These are phyloP conservation scores for Sarcophaga subvicina DNA, from an alignment of 2,888 invertebrate species.

Conservation along the genomic window DNA sequence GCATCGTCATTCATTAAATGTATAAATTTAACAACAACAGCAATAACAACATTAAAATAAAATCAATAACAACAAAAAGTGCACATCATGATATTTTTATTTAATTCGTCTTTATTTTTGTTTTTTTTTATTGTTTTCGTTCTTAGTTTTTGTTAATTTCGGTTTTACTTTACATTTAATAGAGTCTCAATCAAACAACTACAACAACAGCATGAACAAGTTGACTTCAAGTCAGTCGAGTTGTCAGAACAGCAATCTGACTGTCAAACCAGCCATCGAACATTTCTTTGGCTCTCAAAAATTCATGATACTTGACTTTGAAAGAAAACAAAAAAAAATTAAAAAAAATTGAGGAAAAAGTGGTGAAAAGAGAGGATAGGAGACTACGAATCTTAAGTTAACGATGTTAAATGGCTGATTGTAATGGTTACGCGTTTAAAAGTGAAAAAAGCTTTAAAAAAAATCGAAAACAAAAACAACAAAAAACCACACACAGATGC, in stretches of 20 bases:
- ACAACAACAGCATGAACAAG: background rate
- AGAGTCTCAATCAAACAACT: constrained; percentile 48
- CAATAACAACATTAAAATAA: constrained; percentile 21
- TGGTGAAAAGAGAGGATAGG: background rate
- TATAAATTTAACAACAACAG: constrained; percentile 40
- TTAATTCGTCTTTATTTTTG: background rate
- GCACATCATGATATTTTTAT: constrained; percentile 50
- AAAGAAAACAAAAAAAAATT: constrained; percentile 32
- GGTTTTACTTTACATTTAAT: constrained; percentile 60
- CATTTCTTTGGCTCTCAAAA: background rate
- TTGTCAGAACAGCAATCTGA: constrained; percentile 1
- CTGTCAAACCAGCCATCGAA: background rate
- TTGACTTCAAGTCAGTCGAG: constrained; percentile 7
- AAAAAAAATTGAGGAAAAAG: background rate
- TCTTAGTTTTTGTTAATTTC: constrained; percentile 10
- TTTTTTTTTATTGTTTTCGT: constrained; percentile 14
- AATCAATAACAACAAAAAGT: constrained; percentile 10
- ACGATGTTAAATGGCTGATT: constrained; percentile 57
- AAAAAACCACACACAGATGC: background rate
- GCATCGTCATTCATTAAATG: constrained; percentile 63
- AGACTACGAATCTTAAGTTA: constrained; percentile 54
- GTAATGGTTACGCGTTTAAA: constrained; percentile 61
- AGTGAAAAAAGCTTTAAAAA: constrained; percentile 54
- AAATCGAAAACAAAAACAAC: background rate
- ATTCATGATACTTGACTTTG: constrained; percentile 37